A percentile compares a stretch with the other conserved stretches of the same genome.
These are phyloP conservation scores for Elymnias hypermnestra DNA, from an alignment of 1,140 invertebrate species.

Conservation along the genomic window DNA sequence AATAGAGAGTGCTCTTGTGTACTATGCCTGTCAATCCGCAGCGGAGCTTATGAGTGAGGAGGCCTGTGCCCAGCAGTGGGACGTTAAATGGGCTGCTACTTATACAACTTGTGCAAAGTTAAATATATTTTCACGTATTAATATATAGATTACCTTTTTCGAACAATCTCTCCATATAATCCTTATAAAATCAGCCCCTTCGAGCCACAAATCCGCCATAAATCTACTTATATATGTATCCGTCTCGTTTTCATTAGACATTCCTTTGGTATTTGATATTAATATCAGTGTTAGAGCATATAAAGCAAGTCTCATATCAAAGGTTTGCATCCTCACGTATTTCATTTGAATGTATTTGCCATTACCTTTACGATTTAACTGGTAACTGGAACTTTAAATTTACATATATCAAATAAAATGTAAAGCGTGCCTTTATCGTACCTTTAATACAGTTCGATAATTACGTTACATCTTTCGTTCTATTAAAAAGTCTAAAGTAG, in stretches of 20 bases:
- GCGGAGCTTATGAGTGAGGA: no score
- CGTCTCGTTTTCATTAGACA: constrained; percentile 25
- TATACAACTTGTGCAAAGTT: no score
- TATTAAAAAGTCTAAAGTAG: no score
- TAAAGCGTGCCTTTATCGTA: constrained; percentile 4
- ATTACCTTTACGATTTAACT: constrained; percentile 27
- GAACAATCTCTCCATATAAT: constrained; percentile 72
- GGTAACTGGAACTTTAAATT: no score
- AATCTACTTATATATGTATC: constrained; percentile 56
- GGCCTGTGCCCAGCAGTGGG: no score
- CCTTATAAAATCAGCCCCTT: constrained; percentile 56
- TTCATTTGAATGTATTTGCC: constrained; percentile 36
- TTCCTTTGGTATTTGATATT: constrained; percentile 14
- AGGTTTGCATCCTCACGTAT: constrained; percentile 30
- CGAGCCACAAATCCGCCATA: constrained; percentile 65
- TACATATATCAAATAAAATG: no score
- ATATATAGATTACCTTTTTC: constrained; percentile 70
- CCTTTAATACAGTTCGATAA: no score
- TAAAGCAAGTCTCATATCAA: constrained; percentile 32
- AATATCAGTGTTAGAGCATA: constrained; percentile 25
- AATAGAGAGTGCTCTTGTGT: no score
- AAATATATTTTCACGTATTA: no score
- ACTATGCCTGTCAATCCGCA: no score
- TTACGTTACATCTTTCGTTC: no score
- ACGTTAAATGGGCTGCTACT: no score